These are phyloP conservation scores for Perdita meconis DNA, from an alignment of 2,888 invertebrate species.

Conservation along the genomic window DNA sequence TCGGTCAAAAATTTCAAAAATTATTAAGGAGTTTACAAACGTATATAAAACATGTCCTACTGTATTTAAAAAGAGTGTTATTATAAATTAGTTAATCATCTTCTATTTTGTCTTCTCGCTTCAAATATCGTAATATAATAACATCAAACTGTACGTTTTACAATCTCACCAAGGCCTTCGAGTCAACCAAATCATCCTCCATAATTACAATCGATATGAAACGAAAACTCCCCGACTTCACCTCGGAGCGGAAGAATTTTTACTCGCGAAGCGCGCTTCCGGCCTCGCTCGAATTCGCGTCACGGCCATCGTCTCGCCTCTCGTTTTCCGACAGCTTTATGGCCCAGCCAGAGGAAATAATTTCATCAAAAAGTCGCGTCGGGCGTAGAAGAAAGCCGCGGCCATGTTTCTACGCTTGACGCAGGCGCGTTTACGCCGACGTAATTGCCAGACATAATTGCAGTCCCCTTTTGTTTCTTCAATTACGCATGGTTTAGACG, in stretches of 20 bases:
- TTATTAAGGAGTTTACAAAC: no score
- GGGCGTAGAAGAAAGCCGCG: conserved; percentile 63
- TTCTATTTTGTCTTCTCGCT: no score
- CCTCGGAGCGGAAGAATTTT: conserved; percentile 16
- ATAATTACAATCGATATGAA: neutral
- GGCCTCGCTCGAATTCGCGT: conserved; percentile 16
- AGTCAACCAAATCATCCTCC: neutral
- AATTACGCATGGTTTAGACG: conserved; percentile 81
- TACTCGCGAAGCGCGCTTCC: conserved; percentile 37
- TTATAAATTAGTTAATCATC: no score
- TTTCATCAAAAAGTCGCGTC: conserved; percentile 78
- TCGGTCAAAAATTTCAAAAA: no score
- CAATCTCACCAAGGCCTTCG: no score
- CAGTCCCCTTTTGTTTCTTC: conserved; percentile 83
- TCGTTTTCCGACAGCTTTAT: conserved; percentile 51
- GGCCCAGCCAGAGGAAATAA: conserved; percentile 69
- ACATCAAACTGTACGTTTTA: no score
- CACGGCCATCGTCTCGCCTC: neutral
- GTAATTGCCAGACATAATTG: conserved; percentile 82
- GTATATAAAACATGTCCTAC: no score
- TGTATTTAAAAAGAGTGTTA: no score
- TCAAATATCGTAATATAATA: no score
- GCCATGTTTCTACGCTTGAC: conserved; percentile 72
- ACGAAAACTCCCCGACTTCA: conserved; percentile 7
- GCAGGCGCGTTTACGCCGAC: conserved; percentile 57